phyloP scores from a whole-genome alignment of 2,113 vertebrate species.

The Phrynosoma blainvillii region DNA sequence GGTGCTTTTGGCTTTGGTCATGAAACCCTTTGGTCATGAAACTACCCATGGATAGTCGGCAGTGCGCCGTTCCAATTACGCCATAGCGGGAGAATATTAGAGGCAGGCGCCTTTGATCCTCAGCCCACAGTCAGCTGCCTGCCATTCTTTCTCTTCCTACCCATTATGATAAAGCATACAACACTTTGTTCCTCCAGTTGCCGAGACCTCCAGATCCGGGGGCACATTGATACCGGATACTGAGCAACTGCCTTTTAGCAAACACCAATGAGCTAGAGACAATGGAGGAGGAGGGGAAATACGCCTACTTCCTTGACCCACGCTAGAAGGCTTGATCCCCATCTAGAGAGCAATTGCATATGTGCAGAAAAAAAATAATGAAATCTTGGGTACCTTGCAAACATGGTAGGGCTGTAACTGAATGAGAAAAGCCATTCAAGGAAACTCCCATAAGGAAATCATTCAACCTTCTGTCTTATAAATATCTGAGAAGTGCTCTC shows the following conservation, averaged over 20 bases:
- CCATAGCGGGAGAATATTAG: constrained; percentile 31
- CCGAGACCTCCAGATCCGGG: constrained; percentile 40
- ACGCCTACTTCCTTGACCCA: not conserved
- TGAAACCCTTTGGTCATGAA: not conserved
- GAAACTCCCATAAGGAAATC: not conserved
- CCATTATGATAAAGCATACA: constrained; percentile 58
- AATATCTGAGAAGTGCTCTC: not conserved
- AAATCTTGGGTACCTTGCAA: not conserved
- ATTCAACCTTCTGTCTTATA: not conserved
- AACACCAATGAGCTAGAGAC: not conserved
- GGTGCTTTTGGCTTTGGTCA: constrained; percentile 44
- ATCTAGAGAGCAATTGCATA: not conserved
- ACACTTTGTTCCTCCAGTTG: constrained; percentile 28
- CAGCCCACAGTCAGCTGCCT: constrained; percentile 51
- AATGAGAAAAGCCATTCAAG: not conserved
- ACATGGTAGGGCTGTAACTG: not conserved
- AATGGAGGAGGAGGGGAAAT: not conserved
- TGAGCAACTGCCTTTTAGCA: not conserved
- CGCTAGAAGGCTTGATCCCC: not conserved
- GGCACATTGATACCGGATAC: fast-evolving
- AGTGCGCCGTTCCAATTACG: constrained; percentile 47
- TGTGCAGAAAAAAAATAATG: not conserved
- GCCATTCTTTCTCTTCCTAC: constrained; percentile 63
- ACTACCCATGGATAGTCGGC: not conserved
- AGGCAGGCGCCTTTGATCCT: constrained; percentile 65